Percentiles rank a stretch among this genome's conserved stretches.
Evolutionary conservation across 2,113 vertebrate genomes (phyloP).

Genomic region (Tetraodon nigroviridis): DNA sequence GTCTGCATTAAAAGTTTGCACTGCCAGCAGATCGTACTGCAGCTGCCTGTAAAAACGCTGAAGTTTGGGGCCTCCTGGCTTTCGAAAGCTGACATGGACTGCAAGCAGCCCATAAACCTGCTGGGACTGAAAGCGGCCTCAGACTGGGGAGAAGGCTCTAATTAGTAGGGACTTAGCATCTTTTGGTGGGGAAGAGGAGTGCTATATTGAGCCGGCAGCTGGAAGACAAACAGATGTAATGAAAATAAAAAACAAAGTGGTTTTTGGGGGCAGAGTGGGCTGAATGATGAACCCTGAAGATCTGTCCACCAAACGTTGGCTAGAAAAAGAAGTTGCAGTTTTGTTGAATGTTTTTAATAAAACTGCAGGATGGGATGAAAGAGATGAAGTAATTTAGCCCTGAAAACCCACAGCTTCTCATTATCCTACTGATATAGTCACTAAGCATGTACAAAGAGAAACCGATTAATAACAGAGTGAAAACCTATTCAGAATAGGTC

Average conservation of each 20-base stretch:
- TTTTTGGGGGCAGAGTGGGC: constrained; percentile 42
- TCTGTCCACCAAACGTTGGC: constrained; percentile 15
- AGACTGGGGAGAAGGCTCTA: constrained; percentile 53
- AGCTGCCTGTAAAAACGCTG: constrained; percentile 21
- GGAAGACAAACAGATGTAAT: constrained; percentile 58
- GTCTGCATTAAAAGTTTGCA: neutral
- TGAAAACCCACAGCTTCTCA: neutral
- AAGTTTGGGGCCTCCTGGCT: constrained; percentile 13
- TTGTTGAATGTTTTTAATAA: neutral
- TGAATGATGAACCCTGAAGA: constrained; percentile 26
- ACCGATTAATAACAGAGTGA: too few relatives aligned
- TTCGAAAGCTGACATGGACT: constrained; percentile 11
- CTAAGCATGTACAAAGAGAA: neutral
- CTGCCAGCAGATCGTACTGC: constrained; percentile 18
- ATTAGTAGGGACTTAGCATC: constrained; percentile 57
- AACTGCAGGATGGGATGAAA: neutral
- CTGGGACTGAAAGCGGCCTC: constrained; percentile 42
- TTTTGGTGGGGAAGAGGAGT: constrained; percentile 2
- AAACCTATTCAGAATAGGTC: too few relatives aligned
- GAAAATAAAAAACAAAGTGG: constrained; percentile 60
- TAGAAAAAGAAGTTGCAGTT: constrained; percentile 22
- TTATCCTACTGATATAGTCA: too few relatives aligned
- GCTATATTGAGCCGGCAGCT: constrained; percentile 62
- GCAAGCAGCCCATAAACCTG: constrained; percentile 48
- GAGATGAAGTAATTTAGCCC: neutral